Evolutionary conservation across 2,888 invertebrate genomes (phyloP).

Genomic region (Nymphalis urticae): DNA sequence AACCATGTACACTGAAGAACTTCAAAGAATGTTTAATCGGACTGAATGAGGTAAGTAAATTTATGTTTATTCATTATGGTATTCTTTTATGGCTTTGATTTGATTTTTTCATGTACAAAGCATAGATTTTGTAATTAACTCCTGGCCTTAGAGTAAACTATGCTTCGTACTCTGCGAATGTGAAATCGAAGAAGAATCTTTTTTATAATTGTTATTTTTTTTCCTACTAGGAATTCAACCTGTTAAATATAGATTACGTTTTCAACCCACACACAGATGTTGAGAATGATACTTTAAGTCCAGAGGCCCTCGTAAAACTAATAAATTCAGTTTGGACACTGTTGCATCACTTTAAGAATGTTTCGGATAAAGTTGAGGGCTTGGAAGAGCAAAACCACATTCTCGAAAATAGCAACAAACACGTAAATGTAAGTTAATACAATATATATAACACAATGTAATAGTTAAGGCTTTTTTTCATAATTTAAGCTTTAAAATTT

Average conservation of each 20-base stretch:
- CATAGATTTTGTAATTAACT: not conserved
- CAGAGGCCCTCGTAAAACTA: constrained; percentile 64
- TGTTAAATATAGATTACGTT: constrained; percentile 63
- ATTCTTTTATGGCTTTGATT: too few relatives aligned
- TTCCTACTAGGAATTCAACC: constrained; percentile 61
- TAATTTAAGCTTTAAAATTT: too few relatives aligned
- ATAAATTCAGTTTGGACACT: constrained; percentile 68
- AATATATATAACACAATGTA: too few relatives aligned
- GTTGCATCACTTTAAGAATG: constrained; percentile 62
- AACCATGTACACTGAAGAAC: constrained; percentile 68
- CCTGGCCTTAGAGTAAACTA: too few relatives aligned
- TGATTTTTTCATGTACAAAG: not conserved
- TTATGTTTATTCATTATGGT: not conserved
- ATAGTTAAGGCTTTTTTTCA: too few relatives aligned
- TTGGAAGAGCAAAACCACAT: constrained; percentile 65
- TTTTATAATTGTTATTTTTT: not conserved
- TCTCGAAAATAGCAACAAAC: constrained; percentile 66
- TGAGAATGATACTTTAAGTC: constrained; percentile 49
- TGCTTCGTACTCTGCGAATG: not conserved
- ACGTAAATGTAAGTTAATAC: constrained; percentile 60
- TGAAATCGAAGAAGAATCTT: not conserved
- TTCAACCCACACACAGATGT: constrained; percentile 71
- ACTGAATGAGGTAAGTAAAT: constrained; percentile 59
- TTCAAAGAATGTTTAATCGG: constrained; percentile 71
- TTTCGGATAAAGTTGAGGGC: constrained; percentile 55